A percentile compares a stretch with the other conserved stretches of the same genome.
Conservation (phyloP, 2,113 vertebrate species). For the Columba janthina region DNA sequence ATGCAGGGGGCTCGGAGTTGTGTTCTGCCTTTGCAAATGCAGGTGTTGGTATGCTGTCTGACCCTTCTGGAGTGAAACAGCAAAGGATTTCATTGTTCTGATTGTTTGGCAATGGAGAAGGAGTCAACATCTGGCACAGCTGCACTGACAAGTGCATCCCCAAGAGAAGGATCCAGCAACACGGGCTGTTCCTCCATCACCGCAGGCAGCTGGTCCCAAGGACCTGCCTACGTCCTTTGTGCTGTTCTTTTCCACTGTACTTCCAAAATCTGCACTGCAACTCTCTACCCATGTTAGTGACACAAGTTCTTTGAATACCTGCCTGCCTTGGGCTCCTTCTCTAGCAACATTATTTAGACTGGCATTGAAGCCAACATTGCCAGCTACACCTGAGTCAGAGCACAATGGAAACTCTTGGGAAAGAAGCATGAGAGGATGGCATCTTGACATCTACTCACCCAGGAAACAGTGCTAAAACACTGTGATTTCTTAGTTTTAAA, state of each 20-base stretch:
- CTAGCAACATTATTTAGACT: neutral
- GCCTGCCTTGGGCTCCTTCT: neutral
- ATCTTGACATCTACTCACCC: neutral
- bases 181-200: neutral
- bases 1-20: neutral
- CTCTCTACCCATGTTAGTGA: fast-evolving
- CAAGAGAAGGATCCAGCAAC: neutral
- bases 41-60: neutral
- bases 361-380: neutral
- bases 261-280: neutral
- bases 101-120: neutral
- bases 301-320: neutral
- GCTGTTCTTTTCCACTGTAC: neutral
- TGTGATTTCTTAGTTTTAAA: fast-evolving
- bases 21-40: neutral
- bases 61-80: neutral
- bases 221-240: neutral
- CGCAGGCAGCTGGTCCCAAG: fast-evolving
- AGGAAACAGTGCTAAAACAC: neutral
- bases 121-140: neutral
- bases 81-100: neutral
- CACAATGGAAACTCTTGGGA: neutral
- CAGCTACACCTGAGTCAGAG: neutral
- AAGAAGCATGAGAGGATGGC: neutral
- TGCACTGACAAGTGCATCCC: neutral